Conservation (phyloP, 2,113 vertebrate genomes). For the Lophotis ruficrista region DNA sequence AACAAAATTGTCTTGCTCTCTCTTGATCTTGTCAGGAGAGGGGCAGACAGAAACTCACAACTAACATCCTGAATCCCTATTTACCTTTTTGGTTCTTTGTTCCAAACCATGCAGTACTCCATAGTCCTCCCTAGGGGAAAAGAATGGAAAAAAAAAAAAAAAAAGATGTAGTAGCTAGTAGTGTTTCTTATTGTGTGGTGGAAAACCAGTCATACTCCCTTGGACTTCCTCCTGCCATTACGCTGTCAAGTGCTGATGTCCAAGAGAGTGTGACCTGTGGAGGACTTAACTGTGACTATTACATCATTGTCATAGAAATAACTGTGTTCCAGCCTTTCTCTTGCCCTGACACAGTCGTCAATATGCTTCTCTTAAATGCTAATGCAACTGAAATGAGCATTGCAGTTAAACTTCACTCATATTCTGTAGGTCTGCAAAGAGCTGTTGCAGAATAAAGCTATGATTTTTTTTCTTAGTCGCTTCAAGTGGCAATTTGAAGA, state of each 20-base stretch:
- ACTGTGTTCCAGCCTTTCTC: not conserved
- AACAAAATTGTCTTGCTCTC: not conserved
- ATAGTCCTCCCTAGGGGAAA: not conserved
- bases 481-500: not conserved
- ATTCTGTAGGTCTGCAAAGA: not conserved
- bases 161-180: not conserved
- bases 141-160: not conserved
- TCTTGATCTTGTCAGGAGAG: not conserved
- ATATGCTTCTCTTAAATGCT: not conserved
- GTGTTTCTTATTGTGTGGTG: not conserved
- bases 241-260: not conserved
- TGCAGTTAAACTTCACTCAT: not conserved
- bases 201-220: not conserved
- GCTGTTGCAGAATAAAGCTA: not conserved
- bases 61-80: not conserved
- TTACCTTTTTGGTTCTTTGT: not conserved
- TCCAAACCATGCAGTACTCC: not conserved
- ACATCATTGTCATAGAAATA: not conserved
- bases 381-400: fast-evolving
- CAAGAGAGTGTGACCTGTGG: not conserved
- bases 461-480: fast-evolving
- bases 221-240: not conserved
- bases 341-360: not conserved
- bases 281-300: not conserved
- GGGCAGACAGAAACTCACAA: not conserved